A percentile compares a stretch with the other conserved stretches of the same genome.
These are phyloP conservation scores for Eupeodes corollae DNA, from an alignment of 1,140 invertebrate species.

Conservation along the genomic window DNA sequence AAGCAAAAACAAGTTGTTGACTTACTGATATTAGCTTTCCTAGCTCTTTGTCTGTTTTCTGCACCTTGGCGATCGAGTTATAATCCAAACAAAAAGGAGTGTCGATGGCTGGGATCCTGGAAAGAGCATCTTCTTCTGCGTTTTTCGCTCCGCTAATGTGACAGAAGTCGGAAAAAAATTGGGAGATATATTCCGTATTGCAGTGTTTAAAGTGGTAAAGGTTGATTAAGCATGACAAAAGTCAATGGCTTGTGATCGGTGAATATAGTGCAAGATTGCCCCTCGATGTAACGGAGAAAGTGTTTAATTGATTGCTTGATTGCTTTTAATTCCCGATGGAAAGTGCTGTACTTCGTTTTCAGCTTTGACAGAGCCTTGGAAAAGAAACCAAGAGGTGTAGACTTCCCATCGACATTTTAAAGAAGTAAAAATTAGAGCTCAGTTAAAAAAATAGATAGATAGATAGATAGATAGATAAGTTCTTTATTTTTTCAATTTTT, in stretches of 20 bases:
- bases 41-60: too few relatives aligned
- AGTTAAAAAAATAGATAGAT: too few relatives aligned
- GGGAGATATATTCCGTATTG: too few relatives aligned
- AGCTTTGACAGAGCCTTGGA: not conserved
- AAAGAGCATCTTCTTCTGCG: constrained; percentile 20
- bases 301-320: constrained; percentile 22
- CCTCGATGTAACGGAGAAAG: constrained; percentile 28
- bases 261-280: constrained; percentile 20
- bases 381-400: too few relatives aligned
- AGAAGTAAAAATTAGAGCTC: not conserved
- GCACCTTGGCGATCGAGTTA: too few relatives aligned
- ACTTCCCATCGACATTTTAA: not conserved
- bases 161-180: constrained; percentile 31
- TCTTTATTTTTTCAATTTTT: too few relatives aligned
- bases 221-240: constrained; percentile 15
- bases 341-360: constrained; percentile 21
- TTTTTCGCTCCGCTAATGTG: constrained; percentile 21
- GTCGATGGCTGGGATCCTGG: constrained; percentile 12
- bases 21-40: not conserved
- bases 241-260: too few relatives aligned
- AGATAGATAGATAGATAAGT: too few relatives aligned
- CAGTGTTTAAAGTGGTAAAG: constrained; percentile 11
- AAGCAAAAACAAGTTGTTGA: not conserved
- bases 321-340: constrained; percentile 33
- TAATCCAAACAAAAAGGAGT: not conserved